Evolutionary conservation across 2,888 invertebrate genomes (phyloP).

Genomic region (Amblyteles armatorius): DNA sequence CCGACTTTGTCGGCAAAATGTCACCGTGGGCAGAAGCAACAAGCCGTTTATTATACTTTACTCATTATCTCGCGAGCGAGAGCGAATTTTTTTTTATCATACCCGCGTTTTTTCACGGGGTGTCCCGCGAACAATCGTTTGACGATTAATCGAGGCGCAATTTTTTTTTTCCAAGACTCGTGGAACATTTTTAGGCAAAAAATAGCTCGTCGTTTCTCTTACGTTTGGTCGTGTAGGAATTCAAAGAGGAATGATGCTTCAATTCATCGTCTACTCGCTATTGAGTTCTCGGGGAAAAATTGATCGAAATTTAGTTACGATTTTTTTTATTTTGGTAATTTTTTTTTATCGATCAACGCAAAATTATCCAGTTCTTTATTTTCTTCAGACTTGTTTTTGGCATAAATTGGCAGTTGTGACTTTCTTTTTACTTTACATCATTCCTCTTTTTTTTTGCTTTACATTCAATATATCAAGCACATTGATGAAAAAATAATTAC

Average conservation of each 20-base stretch:
- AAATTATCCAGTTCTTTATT: conserved; percentile 4
- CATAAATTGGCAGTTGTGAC: conserved; percentile 78
- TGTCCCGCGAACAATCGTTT: background rate
- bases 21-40: conserved; percentile 68
- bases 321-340: background rate
- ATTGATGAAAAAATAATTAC: conserved; percentile 72
- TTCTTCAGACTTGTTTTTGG: conserved; percentile 71
- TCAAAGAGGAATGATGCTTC: conserved; percentile 77
- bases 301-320: conserved; percentile 1
- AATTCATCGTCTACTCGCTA: conserved; percentile 15
- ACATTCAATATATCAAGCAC: conserved; percentile 73
- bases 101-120: background rate
- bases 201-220: conserved; percentile 69
- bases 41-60: conserved; percentile 67
- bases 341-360: conserved; percentile 3
- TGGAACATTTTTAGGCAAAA: conserved; percentile 65
- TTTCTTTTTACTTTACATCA: conserved; percentile 67
- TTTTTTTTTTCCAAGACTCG: conserved; percentile 7
- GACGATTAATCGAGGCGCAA: background rate
- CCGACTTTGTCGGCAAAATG: conserved; percentile 68
- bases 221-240: conserved; percentile 64
- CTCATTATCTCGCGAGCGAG: background rate
- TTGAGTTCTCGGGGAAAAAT: background rate
- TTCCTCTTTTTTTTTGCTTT: conserved; percentile 72
- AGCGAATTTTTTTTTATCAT: background rate